Conservation (phyloP, 2,888 invertebrate genomes). For the Athalia circularis region DNA sequence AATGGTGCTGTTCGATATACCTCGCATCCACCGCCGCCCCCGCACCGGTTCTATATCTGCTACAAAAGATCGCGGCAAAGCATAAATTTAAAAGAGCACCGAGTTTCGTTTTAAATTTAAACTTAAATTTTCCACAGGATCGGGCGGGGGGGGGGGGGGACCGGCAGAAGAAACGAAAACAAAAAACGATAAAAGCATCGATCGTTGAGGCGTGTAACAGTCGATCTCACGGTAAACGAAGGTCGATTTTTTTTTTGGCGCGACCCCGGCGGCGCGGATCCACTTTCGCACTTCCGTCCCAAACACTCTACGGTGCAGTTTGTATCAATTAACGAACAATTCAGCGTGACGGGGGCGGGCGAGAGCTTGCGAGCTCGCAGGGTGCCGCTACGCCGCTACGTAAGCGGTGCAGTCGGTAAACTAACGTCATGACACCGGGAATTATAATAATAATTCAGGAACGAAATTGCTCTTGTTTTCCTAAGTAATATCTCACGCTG, state of each 20-base stretch:
- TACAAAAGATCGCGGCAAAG: conserved; percentile 14
- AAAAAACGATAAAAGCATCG: not conserved
- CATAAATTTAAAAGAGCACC: conserved; percentile 20
- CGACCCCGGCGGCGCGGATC: not conserved
- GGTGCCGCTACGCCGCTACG: not conserved
- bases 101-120: not conserved
- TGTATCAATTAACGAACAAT: conserved; percentile 44
- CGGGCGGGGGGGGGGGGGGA: not conserved
- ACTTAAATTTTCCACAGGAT: not conserved
- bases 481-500: conserved; percentile 38
- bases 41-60: not conserved
- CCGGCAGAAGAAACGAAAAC: not conserved
- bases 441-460: conserved; percentile 43
- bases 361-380: not conserved
- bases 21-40: not conserved
- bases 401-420: conserved; percentile 9
- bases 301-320: conserved; percentile 28
- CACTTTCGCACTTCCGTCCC: conserved; percentile 14
- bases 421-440: conserved; percentile 39
- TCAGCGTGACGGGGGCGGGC: not conserved
- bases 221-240: conserved; percentile 13
- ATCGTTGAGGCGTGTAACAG: conserved; percentile 3
- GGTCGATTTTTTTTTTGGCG: conserved; percentile 12
- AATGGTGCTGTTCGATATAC: conserved; percentile 35
- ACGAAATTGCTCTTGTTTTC: conserved; percentile 46